Base-by-base conservation (phyloP, 2,797 vertebrate genomes). In the Moxostoma hubbsi region DNA sequence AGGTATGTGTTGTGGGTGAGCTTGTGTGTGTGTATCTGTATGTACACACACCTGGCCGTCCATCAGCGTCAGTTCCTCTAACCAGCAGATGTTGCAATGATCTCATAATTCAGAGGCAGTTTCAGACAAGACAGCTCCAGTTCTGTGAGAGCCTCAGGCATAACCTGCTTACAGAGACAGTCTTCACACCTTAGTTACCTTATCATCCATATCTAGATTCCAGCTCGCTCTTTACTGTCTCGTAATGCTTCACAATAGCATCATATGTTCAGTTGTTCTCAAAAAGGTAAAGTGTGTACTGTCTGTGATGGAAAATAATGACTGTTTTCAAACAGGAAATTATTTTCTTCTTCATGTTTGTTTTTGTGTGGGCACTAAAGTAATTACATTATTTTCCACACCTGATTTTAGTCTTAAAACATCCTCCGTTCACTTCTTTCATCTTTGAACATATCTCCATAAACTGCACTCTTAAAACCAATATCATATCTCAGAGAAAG, bases 31-130 rank as follows among this genome's bases (percentile, higher is more conserved):
- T 81, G 51, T 75, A 65, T 64, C 75, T 63, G 68, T 45, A 72
- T 77, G 81, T 70, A 79, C 77, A 81, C 85, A 86, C 92, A 93
- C 92, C 92, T 93, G 92, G 92, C 90, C 88, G 91, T 93, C 91
- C 89, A 91, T 94, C 93, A 93, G 85, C 89, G 87, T 89, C 91
- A 84, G 83, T 85, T 87, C 86, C 84, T 85, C 86, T 86, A 81
- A 88, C 90, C 88, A 89, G 90, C 92, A 93, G 92, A 92, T 93
- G 93, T 91, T 93, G 85, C 86, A 89, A 88, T 89, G 86, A 88
- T 85, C 88, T 92, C 89, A 92, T 92, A 91, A 93, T 91, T 94
- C 90, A 89, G 86, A 90, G 90, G 88, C 89, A 90, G 87, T 92
- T 93, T 89, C 85, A 91, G 89, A 89, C 86, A 89, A 88, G 91